These are phyloP conservation scores for Cremastinae sp. DNA, from an alignment of 2,888 invertebrate genomes.

Conservation along the genomic window DNA sequence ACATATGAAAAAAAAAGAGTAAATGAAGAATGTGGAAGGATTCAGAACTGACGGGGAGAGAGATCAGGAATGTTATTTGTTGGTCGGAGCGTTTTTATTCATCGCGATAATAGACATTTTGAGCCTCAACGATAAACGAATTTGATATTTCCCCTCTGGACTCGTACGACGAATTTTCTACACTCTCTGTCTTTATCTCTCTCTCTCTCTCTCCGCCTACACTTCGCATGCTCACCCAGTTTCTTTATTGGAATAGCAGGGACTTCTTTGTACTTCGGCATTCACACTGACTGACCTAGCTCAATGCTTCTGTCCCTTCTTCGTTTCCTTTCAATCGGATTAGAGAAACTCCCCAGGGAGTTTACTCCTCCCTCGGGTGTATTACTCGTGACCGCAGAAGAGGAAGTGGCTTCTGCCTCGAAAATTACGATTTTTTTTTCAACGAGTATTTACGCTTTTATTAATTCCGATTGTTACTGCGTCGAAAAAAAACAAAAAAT, in stretches of 20 bases:
- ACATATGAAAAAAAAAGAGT: no score
- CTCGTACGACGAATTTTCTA: conserved; percentile 56
- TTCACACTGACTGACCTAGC: conserved; percentile 71
- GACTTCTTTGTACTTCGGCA: conserved; percentile 61
- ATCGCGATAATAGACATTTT: conserved; percentile 55
- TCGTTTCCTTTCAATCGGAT: conserved; percentile 65
- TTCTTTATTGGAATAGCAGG: conserved; percentile 19
- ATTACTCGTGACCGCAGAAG: conserved; percentile 32
- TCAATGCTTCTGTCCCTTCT: conserved; percentile 69
- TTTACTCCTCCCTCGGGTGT: no score
- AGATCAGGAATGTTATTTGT: no score
- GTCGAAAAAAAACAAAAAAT: no score
- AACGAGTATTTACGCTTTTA: neutral
- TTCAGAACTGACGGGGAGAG: no score
- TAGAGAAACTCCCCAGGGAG: conserved; percentile 62
- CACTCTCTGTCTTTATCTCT: conserved; percentile 28
- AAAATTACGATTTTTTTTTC: neutral
- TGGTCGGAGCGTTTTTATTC: no score
- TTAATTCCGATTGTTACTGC: no score
- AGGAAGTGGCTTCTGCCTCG: conserved; percentile 25
- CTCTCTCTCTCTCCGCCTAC: no score
- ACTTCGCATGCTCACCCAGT: conserved; percentile 24
- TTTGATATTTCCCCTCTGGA: conserved; percentile 64
- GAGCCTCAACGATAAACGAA: conserved; percentile 64
- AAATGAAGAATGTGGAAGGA: no score